phyloP scores from a whole-genome alignment of 1,140 invertebrate species.

The Plectrocnemia conspersa region DNA sequence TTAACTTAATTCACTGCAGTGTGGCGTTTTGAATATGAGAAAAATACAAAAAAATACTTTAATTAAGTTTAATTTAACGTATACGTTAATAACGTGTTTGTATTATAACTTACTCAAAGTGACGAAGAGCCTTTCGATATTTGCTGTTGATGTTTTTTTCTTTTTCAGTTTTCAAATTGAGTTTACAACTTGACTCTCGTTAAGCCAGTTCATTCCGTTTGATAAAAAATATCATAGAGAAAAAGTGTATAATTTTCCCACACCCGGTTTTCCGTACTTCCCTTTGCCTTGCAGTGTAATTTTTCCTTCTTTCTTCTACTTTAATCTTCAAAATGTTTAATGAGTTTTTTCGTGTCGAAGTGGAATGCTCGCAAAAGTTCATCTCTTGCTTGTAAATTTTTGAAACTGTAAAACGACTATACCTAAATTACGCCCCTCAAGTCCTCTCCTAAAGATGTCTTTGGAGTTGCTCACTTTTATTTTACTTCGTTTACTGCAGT shows the following conservation, averaged over 20 bases:
- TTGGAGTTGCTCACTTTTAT: too few relatives aligned
- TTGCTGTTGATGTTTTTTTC: background rate
- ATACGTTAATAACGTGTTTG: background rate
- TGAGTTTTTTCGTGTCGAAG: conserved; percentile 5
- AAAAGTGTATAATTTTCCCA: background rate
- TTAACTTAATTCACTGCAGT: too few relatives aligned
- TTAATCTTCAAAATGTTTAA: conserved; percentile 12
- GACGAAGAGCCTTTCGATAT: too few relatives aligned
- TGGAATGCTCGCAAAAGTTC: conserved; percentile 6
- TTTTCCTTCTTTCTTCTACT: conserved; percentile 7
- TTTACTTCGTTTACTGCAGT: too few relatives aligned
- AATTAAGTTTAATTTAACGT: background rate
- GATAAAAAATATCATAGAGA: conserved; percentile 11
- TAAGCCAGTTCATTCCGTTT: conserved; percentile 7
- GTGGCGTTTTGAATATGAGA: conserved; percentile 2
- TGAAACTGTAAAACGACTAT: too few relatives aligned
- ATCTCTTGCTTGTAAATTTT: background rate
- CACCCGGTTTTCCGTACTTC: background rate
- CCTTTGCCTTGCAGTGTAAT: conserved; percentile 1
- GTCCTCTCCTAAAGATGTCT: too few relatives aligned
- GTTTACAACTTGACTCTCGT: conserved; percentile 11
- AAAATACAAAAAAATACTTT: background rate
- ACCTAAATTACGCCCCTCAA: too few relatives aligned
- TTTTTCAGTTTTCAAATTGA: too few relatives aligned
- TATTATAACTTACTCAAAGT: too few relatives aligned